phyloP scores from a whole-genome alignment of 2,113 vertebrate genomes.

The Hyaena hyaena region DNA sequence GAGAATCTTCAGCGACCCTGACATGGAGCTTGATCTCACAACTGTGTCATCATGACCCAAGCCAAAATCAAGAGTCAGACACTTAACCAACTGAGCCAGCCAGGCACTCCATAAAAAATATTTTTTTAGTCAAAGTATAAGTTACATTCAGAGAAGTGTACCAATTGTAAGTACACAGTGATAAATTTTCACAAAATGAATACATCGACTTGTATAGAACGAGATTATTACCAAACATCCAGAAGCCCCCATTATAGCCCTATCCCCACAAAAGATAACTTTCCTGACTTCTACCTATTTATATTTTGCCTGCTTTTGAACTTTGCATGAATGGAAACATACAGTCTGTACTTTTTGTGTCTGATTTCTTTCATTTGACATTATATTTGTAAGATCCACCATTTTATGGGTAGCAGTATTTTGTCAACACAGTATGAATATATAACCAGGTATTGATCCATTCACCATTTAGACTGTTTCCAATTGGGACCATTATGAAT shows the following conservation, averaged over 20 bases:
- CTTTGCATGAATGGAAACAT: neutral
- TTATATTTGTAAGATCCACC: neutral
- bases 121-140: neutral
- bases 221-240: neutral
- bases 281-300: neutral
- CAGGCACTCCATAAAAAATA: neutral
- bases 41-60: too few species aligned
- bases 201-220: neutral
- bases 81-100: too few species aligned
- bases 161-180: neutral
- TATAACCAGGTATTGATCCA: neutral
- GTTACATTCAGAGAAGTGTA: neutral
- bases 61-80: too few species aligned
- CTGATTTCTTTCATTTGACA: neutral
- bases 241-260: neutral
- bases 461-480: constrained; percentile 13
- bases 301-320: neutral
- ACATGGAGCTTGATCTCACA: too few species aligned
- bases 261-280: neutral
- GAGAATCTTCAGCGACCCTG: too few species aligned
- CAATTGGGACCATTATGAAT: neutral
- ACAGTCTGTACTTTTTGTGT: accelerated
- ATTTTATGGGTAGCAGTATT: neutral
- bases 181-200: neutral
- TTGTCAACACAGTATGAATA: neutral